Conservation (phyloP, 2,888 invertebrate genomes). For the Ophonus ardosiacus region DNA sequence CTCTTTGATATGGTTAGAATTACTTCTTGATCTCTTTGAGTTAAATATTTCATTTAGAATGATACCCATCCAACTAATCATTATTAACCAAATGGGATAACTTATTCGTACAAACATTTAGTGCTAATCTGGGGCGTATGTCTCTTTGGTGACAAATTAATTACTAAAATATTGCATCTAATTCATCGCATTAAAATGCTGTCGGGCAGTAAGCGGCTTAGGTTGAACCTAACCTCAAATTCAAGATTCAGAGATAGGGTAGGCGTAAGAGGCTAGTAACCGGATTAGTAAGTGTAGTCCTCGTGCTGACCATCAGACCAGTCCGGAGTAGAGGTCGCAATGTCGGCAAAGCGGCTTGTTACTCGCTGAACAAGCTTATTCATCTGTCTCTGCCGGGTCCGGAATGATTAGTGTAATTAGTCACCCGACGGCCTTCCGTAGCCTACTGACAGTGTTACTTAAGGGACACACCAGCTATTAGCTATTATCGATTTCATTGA, state of each 20-base stretch:
- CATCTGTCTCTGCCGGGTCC: slow-evolving; percentile 13
- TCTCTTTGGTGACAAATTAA: slow-evolving; percentile 16
- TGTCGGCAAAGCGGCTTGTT: background rate
- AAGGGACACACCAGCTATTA: too few species aligned
- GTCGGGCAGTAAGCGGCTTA: slow-evolving; percentile 25
- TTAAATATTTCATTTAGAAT: too few species aligned
- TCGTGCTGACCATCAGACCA: background rate
- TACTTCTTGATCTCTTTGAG: too few species aligned
- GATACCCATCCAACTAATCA: too few species aligned
- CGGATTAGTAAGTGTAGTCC: slow-evolving; percentile 19
- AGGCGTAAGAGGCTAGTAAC: background rate
- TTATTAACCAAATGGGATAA: background rate
- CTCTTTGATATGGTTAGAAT: too few species aligned
- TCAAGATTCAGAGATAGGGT: slow-evolving; percentile 26
- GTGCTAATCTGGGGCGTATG: background rate
- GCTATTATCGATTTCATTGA: too few species aligned
- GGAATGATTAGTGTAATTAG: slow-evolving; percentile 45
- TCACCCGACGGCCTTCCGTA: background rate
- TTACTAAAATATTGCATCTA: slow-evolving; percentile 32
- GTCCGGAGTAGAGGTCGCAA: slow-evolving; percentile 3
- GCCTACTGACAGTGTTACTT: too few species aligned
- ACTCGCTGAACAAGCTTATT: slow-evolving; percentile 8
- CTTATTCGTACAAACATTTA: background rate
- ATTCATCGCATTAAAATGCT: slow-evolving; percentile 30
- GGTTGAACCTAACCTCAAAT: slow-evolving; percentile 22